Evolutionary conservation across 2,113 vertebrate genomes (phyloP).

Genomic region (Progne subis): DNA sequence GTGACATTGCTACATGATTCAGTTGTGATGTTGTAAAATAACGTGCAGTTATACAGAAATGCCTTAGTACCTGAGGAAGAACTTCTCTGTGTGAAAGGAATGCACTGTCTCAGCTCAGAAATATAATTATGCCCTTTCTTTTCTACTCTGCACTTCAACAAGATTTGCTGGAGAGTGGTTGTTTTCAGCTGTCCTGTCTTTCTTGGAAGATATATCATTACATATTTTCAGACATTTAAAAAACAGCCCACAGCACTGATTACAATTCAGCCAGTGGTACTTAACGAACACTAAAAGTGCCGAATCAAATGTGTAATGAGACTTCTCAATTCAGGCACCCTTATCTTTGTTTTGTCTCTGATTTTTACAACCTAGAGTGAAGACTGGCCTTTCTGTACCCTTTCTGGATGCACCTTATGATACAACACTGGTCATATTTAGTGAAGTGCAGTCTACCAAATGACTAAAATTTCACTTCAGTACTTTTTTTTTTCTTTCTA

Average conservation of each 20-base stretch:
- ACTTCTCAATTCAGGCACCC: not conserved
- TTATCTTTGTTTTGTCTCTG: conserved; percentile 3
- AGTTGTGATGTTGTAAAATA: not conserved
- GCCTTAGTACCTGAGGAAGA: not conserved
- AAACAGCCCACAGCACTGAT: not conserved
- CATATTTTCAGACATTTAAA: conserved; percentile 3
- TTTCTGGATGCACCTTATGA: not conserved
- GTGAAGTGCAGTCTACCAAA: not conserved
- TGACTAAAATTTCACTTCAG: not conserved
- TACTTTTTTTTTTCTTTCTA: not conserved
- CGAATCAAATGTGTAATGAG: not conserved
- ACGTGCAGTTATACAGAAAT: not conserved
- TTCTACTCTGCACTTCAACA: not conserved
- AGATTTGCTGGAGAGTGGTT: not conserved
- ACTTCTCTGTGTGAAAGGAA: not conserved
- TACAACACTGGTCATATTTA: not conserved
- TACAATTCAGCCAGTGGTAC: not conserved
- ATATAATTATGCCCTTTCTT: not conserved
- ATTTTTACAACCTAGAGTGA: not conserved
- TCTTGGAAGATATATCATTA: not conserved
- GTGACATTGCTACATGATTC: not conserved
- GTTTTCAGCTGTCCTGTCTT: not conserved
- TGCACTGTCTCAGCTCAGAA: not conserved
- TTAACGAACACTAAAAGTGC: conserved; percentile 38
- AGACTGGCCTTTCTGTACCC: not conserved